Conservation (phyloP, 1,140 invertebrate genomes). For the Pseudobourletiella spinata region DNA sequence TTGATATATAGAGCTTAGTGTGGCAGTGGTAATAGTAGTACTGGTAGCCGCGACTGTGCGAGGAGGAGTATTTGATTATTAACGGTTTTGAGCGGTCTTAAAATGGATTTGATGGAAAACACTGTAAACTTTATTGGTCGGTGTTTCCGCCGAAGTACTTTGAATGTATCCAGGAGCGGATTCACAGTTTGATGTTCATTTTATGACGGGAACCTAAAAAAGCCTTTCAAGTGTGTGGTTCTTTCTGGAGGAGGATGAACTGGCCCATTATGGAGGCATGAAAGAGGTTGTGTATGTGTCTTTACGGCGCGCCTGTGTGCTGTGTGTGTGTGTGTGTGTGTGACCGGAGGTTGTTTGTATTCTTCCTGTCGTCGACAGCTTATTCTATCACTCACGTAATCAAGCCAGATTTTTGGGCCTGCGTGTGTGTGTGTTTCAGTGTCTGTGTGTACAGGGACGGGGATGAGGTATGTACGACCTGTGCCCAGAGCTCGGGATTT, state of each 20-base stretch:
- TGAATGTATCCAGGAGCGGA: neutral
- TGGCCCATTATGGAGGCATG: neutral
- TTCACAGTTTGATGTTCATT: neutral
- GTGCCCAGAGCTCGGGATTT: too few species aligned
- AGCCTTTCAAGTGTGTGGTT: slow-evolving; percentile 9
- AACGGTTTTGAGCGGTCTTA: neutral
- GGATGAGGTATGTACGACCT: too few species aligned
- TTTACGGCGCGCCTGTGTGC: too few species aligned
- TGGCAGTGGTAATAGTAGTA: too few species aligned
- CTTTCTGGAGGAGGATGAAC: neutral
- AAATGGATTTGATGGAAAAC: neutral
- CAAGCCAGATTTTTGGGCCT: too few species aligned
- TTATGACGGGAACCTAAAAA: neutral
- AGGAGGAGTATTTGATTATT: neutral
- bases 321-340: too few species aligned
- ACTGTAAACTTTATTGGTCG: neutral
- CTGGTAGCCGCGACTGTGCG: neutral
- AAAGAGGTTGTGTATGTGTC: too few species aligned
- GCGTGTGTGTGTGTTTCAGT: too few species aligned
- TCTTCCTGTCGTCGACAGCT: neutral
- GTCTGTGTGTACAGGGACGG: too few species aligned
- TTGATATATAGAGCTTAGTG: too few species aligned
- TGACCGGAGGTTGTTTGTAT: neutral
- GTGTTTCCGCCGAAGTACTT: neutral
- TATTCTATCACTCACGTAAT: neutral